A percentile compares a stretch with the other conserved stretches of the same genome.
phyloP scores from a whole-genome alignment of 1,140 invertebrate genomes.

The Scaptomyza montana region DNA sequence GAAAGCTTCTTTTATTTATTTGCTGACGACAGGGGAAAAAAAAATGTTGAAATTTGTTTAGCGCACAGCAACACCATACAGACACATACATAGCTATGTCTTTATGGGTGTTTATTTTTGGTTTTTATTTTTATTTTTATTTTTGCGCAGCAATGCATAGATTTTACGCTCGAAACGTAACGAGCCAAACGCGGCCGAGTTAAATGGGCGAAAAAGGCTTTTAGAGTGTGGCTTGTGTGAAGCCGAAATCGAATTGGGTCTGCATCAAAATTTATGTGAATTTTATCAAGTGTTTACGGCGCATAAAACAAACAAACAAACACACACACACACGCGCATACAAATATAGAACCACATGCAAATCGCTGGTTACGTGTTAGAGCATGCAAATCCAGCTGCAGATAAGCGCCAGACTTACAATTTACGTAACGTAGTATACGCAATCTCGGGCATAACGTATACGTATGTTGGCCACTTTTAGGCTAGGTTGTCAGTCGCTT shows the following conservation, averaged over 20 bases:
- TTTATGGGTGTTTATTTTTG: slow-evolving; percentile 48
- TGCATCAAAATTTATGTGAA: slow-evolving; percentile 74
- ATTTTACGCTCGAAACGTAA: slow-evolving; percentile 38
- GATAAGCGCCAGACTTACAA: slow-evolving; percentile 34
- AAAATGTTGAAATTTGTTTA: slow-evolving; percentile 47
- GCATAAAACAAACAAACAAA: slow-evolving; percentile 58
- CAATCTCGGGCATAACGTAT: slow-evolving; percentile 37
- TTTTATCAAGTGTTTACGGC: slow-evolving; percentile 80
- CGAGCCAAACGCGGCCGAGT: slow-evolving; percentile 33
- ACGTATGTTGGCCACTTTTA: slow-evolving; percentile 43
- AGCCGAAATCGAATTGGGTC: slow-evolving; percentile 47
- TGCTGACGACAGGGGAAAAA: background rate
- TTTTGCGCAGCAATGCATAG: slow-evolving; percentile 12
- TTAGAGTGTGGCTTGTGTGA: slow-evolving; percentile 44
- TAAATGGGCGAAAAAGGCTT: slow-evolving; percentile 52
- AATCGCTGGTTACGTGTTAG: slow-evolving; percentile 31
- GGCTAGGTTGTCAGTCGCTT: background rate
- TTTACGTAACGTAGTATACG: slow-evolving; percentile 39
- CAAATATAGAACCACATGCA: background rate
- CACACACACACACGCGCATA: slow-evolving; percentile 6
- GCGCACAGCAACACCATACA: background rate
- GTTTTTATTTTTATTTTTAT: slow-evolving; percentile 1
- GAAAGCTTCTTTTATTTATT: slow-evolving; percentile 27
- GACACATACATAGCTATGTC: slow-evolving; percentile 2
- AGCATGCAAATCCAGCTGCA: slow-evolving; percentile 55